Evolutionary conservation across 2,888 invertebrate genomes (phyloP), one percentile per base, ranked within the genome.

Genomic region (Galeruca laticollis): DNA sequence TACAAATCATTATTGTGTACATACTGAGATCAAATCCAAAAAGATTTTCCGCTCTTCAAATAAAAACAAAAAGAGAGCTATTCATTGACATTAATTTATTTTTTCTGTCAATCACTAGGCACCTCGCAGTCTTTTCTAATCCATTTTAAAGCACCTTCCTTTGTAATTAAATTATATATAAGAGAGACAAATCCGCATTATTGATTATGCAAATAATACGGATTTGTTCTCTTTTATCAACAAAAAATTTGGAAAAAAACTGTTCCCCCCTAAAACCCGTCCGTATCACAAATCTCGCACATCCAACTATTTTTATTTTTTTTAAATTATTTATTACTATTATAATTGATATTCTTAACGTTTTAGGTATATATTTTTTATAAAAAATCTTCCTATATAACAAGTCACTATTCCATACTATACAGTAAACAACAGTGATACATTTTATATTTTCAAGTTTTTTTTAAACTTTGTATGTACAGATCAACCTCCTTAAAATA

Each of bases 41-140:
- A 68, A 43, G 68, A 75, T 63, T 72, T 72, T 73, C 73, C 71
- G 73, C 73, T 74, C 74, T 54, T 75, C 56, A 64, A 70, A 69
- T 65, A 66, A 73, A 70, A 69, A 68, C 60, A 73, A 64, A 57
- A 75, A 82, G 82, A 82, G 82, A 83, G 82, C 82, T 82, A 77
- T 76, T 69, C 69, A 78, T 78, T 78, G 76, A 80, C 75, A 75
- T 72, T 73, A 64, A 57, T 72, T 74, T 77, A 74, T 37, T 76
- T 73, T 72, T 76, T 72, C 71, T 76, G 78, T 79, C 78, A 79
- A 79, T 77, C 79, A 77, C 79, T 82, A 84, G 84, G 84, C 84
- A 84, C 84, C 82, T 77, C 79, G 76, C 84, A 84, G 84, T 84
- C 84, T 84, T 73, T 73, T 83, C 83, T 83, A 81, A 77, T 76